Evolutionary conservation across 2,888 invertebrate genomes (phyloP).

Genomic region (Dasysyrphus tricinctus): DNA sequence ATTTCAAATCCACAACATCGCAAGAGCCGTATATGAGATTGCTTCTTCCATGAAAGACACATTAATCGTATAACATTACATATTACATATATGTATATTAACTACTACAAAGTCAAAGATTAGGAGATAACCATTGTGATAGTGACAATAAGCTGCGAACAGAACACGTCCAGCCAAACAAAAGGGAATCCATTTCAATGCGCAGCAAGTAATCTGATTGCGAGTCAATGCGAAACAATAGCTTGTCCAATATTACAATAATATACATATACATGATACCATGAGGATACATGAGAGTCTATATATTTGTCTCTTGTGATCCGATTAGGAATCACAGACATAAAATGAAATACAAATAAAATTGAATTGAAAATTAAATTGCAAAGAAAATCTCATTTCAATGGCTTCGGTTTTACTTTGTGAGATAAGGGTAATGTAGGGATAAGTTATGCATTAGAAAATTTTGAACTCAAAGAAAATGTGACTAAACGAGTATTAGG

Average conservation of each 20-base stretch:
- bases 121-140: slow-evolving; percentile 49
- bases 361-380: slow-evolving; percentile 15
- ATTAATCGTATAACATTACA: not conserved
- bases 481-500: not conserved
- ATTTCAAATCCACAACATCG: slow-evolving; percentile 21
- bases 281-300: too few species aligned
- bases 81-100: not conserved
- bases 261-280: not conserved
- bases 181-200: slow-evolving; percentile 54
- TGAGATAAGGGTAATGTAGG: not conserved
- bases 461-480: not conserved
- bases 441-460: slow-evolving; percentile 12
- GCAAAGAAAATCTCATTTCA: slow-evolving; percentile 12
- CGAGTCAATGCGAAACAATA: slow-evolving; percentile 46
- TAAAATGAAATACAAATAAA: slow-evolving; percentile 22
- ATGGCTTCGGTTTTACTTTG: slow-evolving; percentile 11
- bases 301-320: slow-evolving; percentile 2
- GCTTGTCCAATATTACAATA: slow-evolving; percentile 25
- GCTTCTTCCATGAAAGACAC: not conserved
- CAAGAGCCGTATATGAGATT: slow-evolving; percentile 2
- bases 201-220: slow-evolving; percentile 54
- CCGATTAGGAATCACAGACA: slow-evolving; percentile 23
- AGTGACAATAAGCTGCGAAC: slow-evolving; percentile 44
- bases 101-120: slow-evolving; percentile 40
- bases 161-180: slow-evolving; percentile 28